Conservation (phyloP, 2,888 invertebrate species). For the Drosophila lacicola region DNA sequence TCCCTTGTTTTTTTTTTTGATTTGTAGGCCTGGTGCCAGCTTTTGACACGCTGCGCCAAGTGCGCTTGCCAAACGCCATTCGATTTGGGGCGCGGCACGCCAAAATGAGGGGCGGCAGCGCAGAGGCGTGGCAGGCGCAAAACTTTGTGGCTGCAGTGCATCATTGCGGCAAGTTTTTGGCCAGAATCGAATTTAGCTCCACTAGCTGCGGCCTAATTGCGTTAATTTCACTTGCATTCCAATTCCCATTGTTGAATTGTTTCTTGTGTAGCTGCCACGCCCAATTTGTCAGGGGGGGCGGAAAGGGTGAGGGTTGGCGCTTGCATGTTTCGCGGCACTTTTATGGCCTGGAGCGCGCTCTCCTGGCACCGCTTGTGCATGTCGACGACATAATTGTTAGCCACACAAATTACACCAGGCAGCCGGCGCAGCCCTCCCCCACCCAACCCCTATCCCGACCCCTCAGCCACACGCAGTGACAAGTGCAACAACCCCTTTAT, state of each 20-base stretch:
- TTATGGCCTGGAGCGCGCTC: conserved; percentile 30
- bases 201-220: conserved; percentile 72
- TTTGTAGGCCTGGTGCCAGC: conserved; percentile 25
- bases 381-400: conserved; percentile 76
- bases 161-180: conserved; percentile 37
- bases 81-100: conserved; percentile 69
- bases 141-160: conserved; percentile 57
- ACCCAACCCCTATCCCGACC: conserved; percentile 13
- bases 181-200: conserved; percentile 43
- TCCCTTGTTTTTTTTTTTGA: neutral
- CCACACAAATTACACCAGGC: conserved; percentile 54
- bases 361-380: conserved; percentile 55
- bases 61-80: conserved; percentile 52
- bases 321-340: conserved; percentile 76
- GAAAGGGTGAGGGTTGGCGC: neutral
- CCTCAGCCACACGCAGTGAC: too few relatives aligned
- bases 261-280: conserved; percentile 49
- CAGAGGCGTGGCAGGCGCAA: neutral
- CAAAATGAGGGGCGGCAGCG: conserved; percentile 43
- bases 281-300: conserved; percentile 4
- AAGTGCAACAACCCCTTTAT: conserved; percentile 51
- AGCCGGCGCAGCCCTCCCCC: conserved; percentile 7
- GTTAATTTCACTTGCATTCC: conserved; percentile 78
- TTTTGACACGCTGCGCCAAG: conserved; percentile 71
- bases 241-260: conserved; percentile 58